A percentile compares a stretch with the other conserved stretches of the same genome.
phyloP scores from a whole-genome alignment of 2,113 vertebrate genomes.

The Esox niger region DNA sequence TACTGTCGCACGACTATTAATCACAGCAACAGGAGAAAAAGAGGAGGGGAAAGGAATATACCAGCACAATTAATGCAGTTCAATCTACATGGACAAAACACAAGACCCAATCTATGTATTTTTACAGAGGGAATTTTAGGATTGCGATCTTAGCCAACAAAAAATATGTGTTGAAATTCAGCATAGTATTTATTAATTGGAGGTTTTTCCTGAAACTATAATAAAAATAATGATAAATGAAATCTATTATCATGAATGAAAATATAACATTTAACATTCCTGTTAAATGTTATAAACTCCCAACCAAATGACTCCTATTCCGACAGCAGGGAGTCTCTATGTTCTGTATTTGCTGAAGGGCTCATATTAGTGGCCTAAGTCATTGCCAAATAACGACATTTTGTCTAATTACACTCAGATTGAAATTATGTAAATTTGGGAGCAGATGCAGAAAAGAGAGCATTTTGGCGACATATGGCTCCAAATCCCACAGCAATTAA shows the following conservation, averaged over 20 bases:
- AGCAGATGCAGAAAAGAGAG: conserved; percentile 10
- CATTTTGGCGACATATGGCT: conserved; percentile 6
- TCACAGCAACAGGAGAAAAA: conserved; percentile 12
- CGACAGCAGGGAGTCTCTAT: not conserved
- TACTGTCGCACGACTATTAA: conserved; percentile 39
- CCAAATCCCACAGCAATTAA: conserved; percentile 12
- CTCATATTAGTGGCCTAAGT: not conserved
- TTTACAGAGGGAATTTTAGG: too few relatives aligned
- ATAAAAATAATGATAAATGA: not conserved
- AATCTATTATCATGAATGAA: not conserved
- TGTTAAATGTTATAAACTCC: not conserved
- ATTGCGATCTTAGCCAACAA: too few relatives aligned
- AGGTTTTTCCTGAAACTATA: too few relatives aligned
- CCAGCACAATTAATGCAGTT: conserved; percentile 1
- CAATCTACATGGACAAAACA: not conserved
- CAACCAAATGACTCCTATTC: not conserved
- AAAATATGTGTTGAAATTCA: not conserved
- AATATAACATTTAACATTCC: not conserved
- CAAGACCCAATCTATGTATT: not conserved
- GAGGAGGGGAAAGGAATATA: conserved; percentile 5
- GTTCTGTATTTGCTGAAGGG: conserved; percentile 3
- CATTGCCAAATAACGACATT: not conserved
- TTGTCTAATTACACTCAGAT: conserved; percentile 12
- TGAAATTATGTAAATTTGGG: conserved; percentile 16
- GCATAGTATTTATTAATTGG: not conserved